These are phyloP conservation scores for Chloroclysta siterata DNA, from an alignment of 2,888 invertebrate species.

Conservation along the genomic window DNA sequence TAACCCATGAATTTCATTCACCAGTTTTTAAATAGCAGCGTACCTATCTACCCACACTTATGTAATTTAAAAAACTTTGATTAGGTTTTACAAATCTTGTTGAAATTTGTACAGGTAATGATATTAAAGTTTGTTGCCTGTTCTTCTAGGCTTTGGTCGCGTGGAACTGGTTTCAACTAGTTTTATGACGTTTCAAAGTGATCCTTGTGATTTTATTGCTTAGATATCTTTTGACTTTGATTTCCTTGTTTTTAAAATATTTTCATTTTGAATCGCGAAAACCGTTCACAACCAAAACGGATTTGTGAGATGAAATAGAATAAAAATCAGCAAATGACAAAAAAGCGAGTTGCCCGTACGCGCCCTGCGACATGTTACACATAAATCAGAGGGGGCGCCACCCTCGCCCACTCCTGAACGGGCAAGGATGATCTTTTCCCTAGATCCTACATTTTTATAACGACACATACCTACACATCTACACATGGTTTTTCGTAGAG, in stretches of 20 bases:
- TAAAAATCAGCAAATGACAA: conserved; percentile 83
- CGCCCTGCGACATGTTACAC: conserved; percentile 79
- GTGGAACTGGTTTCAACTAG: no score
- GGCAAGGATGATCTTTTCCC: conserved; percentile 81
- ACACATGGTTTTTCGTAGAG: conserved; percentile 58
- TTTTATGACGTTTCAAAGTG: no score
- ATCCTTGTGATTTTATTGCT: no score
- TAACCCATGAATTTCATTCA: no score
- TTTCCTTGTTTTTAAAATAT: conserved; percentile 4
- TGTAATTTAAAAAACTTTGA: no score
- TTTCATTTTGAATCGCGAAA: background rate
- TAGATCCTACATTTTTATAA: conserved; percentile 84
- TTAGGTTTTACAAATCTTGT: no score
- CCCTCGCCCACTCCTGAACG: conserved; percentile 58
- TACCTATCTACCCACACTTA: no score
- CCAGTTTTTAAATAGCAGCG: no score
- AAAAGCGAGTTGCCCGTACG: conserved; percentile 74
- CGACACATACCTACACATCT: conserved; percentile 60
- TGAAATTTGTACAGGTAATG: no score
- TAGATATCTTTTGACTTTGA: background rate
- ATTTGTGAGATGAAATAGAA: conserved; percentile 57
- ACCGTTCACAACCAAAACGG: conserved; percentile 25
- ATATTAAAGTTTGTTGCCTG: no score
- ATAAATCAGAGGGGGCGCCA: conserved; percentile 81
- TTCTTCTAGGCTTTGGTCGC: no score